Evolutionary conservation across 2,888 invertebrate genomes (phyloP), one percentile per base, ranked within the genome.

Genomic region (Carpatolechia fugitivella): DNA sequence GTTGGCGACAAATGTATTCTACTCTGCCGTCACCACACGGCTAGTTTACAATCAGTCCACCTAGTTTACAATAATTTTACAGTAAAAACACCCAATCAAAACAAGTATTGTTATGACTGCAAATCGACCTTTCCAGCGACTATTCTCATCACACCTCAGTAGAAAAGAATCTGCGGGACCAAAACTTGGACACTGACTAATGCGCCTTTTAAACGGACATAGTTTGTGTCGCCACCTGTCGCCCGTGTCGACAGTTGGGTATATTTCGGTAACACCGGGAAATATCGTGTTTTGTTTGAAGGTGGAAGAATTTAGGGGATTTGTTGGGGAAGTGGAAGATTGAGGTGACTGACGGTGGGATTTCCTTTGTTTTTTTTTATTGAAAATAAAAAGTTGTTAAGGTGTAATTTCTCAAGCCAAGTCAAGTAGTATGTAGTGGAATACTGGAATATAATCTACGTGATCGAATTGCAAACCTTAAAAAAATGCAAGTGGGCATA

Each of bases 171-270:
- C 13, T 14, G 10, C n/a, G 29, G 10, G 24, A 46, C 29, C 7
- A n/a, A 7, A 14, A 7, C n/a, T 24, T 13, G n/a, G 76, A 77
- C 77, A 69, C 63, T 71, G 79, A 80, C 74, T 69, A 68, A 80
- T 79, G 71, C 65, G 56, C 69, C 66, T 68, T 64, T 70, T 70
- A 66, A 64, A 56, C 67, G 65, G 67, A 75, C 80, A 78, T 62
- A 70, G 65, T 58, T 52, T 63, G 52, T 52, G 44, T 56, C 1
- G 60, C 62, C 64, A 70, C 65, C 69, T 66, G 55, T 55, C 33
- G 29, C n/a, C 18, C 20, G 40, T 29, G 29, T 29, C 29, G 46
- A 35, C 7, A 14, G 4, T 1, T 29, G n/a, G 20, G 29, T 46
- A 46, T 46, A 46, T 46, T 46, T 46, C 8, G 29, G 46, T 46